A percentile compares a stretch with the other conserved stretches of the same genome.
These are phyloP conservation scores for Chrysomela aeneicollis DNA, from an alignment of 2,888 invertebrate genomes.

Conservation along the genomic window DNA sequence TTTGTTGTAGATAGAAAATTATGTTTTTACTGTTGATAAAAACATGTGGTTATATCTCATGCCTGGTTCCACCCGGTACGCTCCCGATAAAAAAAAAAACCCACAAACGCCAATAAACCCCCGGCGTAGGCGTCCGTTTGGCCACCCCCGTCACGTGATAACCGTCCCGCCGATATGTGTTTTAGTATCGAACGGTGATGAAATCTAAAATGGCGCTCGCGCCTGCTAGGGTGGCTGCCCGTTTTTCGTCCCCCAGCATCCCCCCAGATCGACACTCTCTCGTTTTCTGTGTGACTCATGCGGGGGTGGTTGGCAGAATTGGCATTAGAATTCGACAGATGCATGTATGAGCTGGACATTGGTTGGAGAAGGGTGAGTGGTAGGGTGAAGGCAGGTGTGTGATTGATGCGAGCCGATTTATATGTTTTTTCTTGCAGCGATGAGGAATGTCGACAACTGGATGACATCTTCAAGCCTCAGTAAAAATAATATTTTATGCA, in stretches of 20 bases:
- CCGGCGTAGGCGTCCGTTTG: conserved; percentile 17
- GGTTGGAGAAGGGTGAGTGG: conserved; percentile 26
- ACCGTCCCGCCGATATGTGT: conserved; percentile 54
- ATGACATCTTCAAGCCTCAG: too few species aligned
- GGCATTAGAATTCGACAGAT: conserved; percentile 35
- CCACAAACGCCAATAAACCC: conserved; percentile 25
- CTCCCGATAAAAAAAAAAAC: conserved; percentile 17
- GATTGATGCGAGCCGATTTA: not conserved
- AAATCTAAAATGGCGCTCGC: conserved; percentile 62
- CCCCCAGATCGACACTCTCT: conserved; percentile 24
- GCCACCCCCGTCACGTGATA: conserved; percentile 42
- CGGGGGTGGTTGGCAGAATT: conserved; percentile 48
- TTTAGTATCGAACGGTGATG: conserved; percentile 63
- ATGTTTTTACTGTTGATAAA: too few species aligned
- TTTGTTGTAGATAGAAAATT: too few species aligned
- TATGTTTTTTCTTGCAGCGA: not conserved
- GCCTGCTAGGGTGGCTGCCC: conserved; percentile 40
- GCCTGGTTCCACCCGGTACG: not conserved
- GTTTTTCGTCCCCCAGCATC: conserved; percentile 33
- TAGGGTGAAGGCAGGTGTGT: conserved; percentile 29
- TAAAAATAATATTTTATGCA: too few species aligned
- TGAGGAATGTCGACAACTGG: too few species aligned
- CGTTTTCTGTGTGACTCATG: conserved; percentile 47
- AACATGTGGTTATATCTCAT: too few species aligned
- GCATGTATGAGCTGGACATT: conserved; percentile 25